These are phyloP conservation scores for Enchytraeus crypticus DNA, from an alignment of 2,888 invertebrate genomes.

Conservation along the genomic window DNA sequence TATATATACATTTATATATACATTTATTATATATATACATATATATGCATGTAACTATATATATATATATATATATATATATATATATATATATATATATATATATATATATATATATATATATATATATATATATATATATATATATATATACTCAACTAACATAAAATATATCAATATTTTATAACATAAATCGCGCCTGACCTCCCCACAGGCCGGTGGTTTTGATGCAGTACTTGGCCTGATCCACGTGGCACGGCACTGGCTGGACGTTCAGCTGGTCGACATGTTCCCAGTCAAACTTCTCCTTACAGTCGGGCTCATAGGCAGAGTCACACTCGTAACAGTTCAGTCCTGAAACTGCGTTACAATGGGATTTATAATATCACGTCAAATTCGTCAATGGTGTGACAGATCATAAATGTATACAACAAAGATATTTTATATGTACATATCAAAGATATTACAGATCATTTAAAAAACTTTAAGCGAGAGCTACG, in stretches of 20 bases:
- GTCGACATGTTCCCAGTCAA: conserved; percentile 56
- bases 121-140: neutral
- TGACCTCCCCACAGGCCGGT: conserved; percentile 64
- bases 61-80: neutral
- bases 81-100: neutral
- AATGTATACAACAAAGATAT: no score
- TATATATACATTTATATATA: no score
- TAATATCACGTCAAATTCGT: no score
- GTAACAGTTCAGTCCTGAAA: conserved; percentile 61
- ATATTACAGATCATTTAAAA: no score
- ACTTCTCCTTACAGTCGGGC: conserved; percentile 51
- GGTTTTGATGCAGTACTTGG: conserved; percentile 75
- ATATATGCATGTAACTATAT: no score
- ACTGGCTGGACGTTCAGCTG: conserved; percentile 54
- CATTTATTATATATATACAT: no score
- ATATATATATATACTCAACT: no score
- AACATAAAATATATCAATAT: neutral
- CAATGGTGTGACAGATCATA: no score
- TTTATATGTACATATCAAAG: no score
- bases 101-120: neutral
- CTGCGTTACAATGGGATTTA: neutral
- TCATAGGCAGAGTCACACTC: conserved; percentile 74
- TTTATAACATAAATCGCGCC: neutral
- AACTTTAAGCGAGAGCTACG: no score
- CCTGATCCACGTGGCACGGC: conserved; percentile 64